A percentile compares a stretch with the other conserved stretches of the same genome.
Evolutionary conservation across 1,140 invertebrate genomes (phyloP).

Genomic region (Macrostomum lignano): DNA sequence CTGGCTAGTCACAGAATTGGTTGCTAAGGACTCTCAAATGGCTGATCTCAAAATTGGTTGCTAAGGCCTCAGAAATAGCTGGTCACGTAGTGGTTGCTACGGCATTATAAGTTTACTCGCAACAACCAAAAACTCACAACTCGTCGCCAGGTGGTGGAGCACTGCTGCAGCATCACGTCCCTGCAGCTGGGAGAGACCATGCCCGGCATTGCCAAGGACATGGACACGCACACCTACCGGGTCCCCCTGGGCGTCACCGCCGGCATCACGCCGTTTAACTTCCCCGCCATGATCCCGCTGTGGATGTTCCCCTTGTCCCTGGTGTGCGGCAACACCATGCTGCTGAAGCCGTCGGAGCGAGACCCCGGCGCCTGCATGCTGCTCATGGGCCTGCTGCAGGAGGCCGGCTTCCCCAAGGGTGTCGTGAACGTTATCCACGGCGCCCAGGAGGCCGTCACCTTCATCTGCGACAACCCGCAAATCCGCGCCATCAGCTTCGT

Average conservation of each 20-base stretch:
- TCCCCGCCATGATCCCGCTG: constrained; percentile 95
- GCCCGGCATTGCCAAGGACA: constrained; percentile 57
- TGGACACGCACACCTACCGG: constrained; percentile 42
- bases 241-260: constrained; percentile 59
- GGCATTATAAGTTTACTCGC: too few species aligned
- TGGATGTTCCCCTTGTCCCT: constrained; percentile 90
- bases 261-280: constrained; percentile 49
- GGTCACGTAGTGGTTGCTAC: too few species aligned
- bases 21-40: too few species aligned
- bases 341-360: constrained; percentile 66
- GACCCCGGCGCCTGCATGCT: constrained; percentile 85
- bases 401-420: constrained; percentile 71
- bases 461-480: constrained; percentile 76
- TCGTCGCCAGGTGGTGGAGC: constrained; percentile 93
- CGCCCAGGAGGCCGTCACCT: constrained; percentile 65
- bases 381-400: constrained; percentile 52
- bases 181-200: constrained; percentile 70
- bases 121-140: too few species aligned
- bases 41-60: too few species aligned
- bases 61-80: too few species aligned
- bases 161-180: constrained; percentile 64
- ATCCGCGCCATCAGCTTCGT: constrained; percentile 95
- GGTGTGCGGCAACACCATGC: constrained; percentile 50
- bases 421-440: constrained; percentile 87
- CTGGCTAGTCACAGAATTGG: too few species aligned